These are phyloP conservation scores for Heliconius ethilla DNA, from an alignment of 2,888 invertebrate species.

Conservation along the genomic window DNA sequence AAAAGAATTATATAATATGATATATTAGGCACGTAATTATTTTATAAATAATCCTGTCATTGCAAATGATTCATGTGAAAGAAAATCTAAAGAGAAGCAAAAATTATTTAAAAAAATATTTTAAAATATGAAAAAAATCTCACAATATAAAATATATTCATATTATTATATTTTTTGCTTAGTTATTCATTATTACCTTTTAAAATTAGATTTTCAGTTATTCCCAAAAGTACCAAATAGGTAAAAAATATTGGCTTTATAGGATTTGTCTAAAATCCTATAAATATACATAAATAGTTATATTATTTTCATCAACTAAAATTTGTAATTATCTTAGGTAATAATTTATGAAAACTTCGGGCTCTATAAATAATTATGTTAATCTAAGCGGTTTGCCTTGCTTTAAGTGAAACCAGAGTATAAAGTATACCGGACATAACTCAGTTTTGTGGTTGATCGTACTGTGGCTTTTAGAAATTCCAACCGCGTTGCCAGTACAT, in stretches of 20 bases:
- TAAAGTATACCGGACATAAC: slow-evolving; percentile 40
- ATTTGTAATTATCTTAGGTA: neutral
- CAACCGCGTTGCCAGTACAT: slow-evolving; percentile 45
- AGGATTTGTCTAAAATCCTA: too few species aligned
- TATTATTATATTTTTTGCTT: too few species aligned
- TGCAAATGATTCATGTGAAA: too few species aligned
- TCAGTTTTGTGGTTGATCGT: slow-evolving; percentile 34
- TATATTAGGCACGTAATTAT: neutral
- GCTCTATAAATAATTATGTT: slow-evolving; percentile 48
- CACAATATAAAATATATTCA: too few species aligned
- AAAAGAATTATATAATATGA: neutral
- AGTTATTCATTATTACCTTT: too few species aligned
- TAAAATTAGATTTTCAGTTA: too few species aligned
- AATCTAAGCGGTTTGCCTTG: slow-evolving; percentile 22
- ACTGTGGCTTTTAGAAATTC: slow-evolving; percentile 47
- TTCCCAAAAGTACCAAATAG: too few species aligned
- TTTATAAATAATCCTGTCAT: too few species aligned
- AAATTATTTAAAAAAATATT: too few species aligned
- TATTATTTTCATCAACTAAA: neutral
- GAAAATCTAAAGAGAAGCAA: too few species aligned
- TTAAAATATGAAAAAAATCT: too few species aligned
- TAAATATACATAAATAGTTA: neutral
- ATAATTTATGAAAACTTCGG: slow-evolving; percentile 19
- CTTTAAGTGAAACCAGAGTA: slow-evolving; percentile 25
- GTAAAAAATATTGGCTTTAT: too few species aligned